These are phyloP conservation scores for Zygothrica quintamaculata DNA, from an alignment of 2,888 invertebrate genomes.

Conservation along the genomic window DNA sequence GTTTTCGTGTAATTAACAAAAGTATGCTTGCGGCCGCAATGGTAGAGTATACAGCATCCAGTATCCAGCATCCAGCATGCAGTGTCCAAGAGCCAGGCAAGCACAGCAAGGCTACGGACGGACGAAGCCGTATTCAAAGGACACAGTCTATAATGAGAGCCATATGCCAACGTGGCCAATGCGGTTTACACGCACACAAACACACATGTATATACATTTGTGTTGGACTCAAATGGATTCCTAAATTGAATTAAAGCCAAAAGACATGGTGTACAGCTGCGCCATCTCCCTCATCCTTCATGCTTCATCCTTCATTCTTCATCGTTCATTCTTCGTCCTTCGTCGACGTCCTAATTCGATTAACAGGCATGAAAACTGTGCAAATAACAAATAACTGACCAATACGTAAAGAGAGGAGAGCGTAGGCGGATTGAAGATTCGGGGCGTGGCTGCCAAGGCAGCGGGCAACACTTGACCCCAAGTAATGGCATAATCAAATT, in stretches of 20 bases:
- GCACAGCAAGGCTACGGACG: constrained; percentile 1
- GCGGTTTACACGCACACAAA: constrained; percentile 16
- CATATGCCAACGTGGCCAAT: constrained; percentile 59
- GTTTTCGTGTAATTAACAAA: constrained; percentile 75
- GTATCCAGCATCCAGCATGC: constrained; percentile 16
- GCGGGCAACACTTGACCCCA: constrained; percentile 37
- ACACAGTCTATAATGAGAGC: constrained; percentile 54
- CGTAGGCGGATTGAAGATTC: too few species aligned
- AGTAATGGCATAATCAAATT: constrained; percentile 72
- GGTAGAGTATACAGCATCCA: constrained; percentile 17
- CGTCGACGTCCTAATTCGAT: constrained; percentile 56
- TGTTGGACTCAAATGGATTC: constrained; percentile 30
- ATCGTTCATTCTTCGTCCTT: too few species aligned
- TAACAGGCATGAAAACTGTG: constrained; percentile 61
- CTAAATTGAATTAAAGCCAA: constrained; percentile 54
- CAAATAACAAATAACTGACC: constrained; percentile 37
- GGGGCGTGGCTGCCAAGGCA: not conserved
- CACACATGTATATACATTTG: not conserved
- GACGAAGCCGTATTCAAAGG: constrained; percentile 1
- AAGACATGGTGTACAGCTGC: constrained; percentile 9
- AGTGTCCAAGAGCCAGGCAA: too few species aligned
- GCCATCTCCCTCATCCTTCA: constrained; percentile 12
- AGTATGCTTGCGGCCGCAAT: constrained; percentile 64
- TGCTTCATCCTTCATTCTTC: too few species aligned
- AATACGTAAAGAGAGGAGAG: not conserved